Evolutionary conservation across 2,797 vertebrate genomes (phyloP), one percentile per base, ranked within the genome.

Genomic region (Astyanax mexicanus): DNA sequence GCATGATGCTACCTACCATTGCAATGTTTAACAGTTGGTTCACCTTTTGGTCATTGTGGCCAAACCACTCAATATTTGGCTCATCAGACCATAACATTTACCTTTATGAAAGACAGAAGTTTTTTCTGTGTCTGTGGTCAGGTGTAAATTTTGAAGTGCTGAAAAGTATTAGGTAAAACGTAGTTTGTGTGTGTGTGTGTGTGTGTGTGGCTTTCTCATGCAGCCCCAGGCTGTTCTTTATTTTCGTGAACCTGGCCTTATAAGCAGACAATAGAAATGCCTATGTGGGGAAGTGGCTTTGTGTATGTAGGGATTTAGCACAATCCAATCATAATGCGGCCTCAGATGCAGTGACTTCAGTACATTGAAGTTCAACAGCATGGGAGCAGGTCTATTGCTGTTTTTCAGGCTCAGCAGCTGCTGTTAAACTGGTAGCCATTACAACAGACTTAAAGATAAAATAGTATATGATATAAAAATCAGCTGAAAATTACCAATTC

Each of bases 221-320:
- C 32, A 35, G 17, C 55, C 64, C 12, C 23, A 51, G 51, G 12
- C 37, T 25, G 68, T 68, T 32, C 54, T 65, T 55, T 71, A 61
- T 47, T 19, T 10, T 23, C 49, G 38, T 29, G 19, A 11, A 47
- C 35, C 38, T 23, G 8, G 51, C 72, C 29, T 21, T 49, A 29
- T 42, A 45, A 17, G 29, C 29, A 19, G 32, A 81, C 75, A 77
- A 81, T 65, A 66, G 60, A 81, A 81, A 51, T 70, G 70, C 70
- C 45, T 51, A 74, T 51, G 65, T 69, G 70, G 17, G 35, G 66
- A 74, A 66, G 42, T 60, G 32, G n/a, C 75, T 23, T 69, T 77
- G 58, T 77, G n/a, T 73, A 70, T 29, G 44, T 57, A 27, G 45
- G 75, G 42, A 77, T 77, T 74, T 69, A 21, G 49, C 66, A 7